Base-by-base conservation (phyloP, 1,140 invertebrate genomes). In the Onthophagus taurus region DNA sequence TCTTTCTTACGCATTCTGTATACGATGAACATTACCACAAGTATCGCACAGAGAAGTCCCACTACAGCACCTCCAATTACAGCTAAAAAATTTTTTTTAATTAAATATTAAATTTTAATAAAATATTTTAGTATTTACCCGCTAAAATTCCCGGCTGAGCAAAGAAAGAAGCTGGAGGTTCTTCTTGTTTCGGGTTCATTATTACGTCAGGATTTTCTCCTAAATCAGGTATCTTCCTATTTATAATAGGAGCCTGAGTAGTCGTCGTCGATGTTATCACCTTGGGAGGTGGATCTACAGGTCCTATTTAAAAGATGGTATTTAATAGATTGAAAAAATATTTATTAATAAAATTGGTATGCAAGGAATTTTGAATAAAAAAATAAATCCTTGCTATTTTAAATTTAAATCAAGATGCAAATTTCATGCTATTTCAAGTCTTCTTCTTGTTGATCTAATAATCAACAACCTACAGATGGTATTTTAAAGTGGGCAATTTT, bases 1-100 rank as follows among this genome's bases (percentile, higher is more conserved):
- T 99, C 96, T 76, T 98, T 98, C 78, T 99, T 99, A 65, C 94
- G 80, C 92, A 99, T 97, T 61, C 96, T 83, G 69, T 98, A 98
- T 4, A 95, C 92, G 60, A 98, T 94, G 72, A 99, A 98, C 94
- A 99, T 98, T 33, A 98, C 91, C 48, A 98, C 85, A 34, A 99
- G 76, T 66, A 99, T 97, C 58, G 95, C 92, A 70, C 92, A 96
- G 14, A 99, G 75, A 24, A 99, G 70, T 30, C 94, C 92, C 11
- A 99, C 93, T 41, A 99, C 93, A 48, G 92, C 92, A 50, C 96
- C 95, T 52, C 95, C 95, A 64, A 98, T 96, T 34, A 98, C 90
- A 69, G 93, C 95, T 97, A 73, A 50, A 80, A 76, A 45, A 53
- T 21, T 7, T 26, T 26, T 7, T 7, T 26, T 21, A 41, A n/a